These are phyloP conservation scores for Tethya wilhelma DNA, from an alignment of 37 sponge, comb jelly and placozoan genomes.

Conservation along the genomic window DNA sequence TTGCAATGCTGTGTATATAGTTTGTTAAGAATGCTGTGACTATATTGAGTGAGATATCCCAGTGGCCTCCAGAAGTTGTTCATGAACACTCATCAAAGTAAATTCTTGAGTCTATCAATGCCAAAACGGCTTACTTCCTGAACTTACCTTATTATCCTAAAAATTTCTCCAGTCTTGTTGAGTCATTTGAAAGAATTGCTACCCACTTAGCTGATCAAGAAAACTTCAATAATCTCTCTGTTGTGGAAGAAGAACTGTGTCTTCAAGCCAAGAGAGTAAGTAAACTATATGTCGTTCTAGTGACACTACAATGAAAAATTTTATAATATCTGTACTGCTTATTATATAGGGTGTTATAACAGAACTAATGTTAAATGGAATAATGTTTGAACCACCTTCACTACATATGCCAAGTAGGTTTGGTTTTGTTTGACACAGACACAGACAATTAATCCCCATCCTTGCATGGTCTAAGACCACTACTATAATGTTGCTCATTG, in stretches of 20 bases:
- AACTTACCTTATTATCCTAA: not conserved
- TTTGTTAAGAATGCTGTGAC: conserved; percentile 11
- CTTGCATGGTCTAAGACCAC: too few species aligned
- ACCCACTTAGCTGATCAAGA: conserved; percentile 30
- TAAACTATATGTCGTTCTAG: not conserved
- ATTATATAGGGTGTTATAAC: not conserved
- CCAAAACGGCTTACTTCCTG: not conserved
- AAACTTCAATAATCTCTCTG: conserved; percentile 5
- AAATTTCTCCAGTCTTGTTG: not conserved
- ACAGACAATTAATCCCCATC: too few species aligned
- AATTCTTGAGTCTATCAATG: not conserved
- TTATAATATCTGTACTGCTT: not conserved
- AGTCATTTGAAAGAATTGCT: conserved; percentile 60
- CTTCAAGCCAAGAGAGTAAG: conserved; percentile 45
- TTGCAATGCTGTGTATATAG: conserved; percentile 4
- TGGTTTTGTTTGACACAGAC: too few species aligned
- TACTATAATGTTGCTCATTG: not conserved
- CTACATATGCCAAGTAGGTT: too few species aligned
- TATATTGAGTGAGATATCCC: conserved; percentile 32
- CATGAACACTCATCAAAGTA: conserved; percentile 26
- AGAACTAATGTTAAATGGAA: not conserved
- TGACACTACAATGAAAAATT: too few species aligned
- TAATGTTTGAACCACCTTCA: too few species aligned
- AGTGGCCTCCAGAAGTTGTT: conserved; percentile 47
- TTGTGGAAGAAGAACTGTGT: not conserved